Evolutionary conservation across 2,113 vertebrate species (phyloP).

Genomic region (Nothoprocta pentlandii): DNA sequence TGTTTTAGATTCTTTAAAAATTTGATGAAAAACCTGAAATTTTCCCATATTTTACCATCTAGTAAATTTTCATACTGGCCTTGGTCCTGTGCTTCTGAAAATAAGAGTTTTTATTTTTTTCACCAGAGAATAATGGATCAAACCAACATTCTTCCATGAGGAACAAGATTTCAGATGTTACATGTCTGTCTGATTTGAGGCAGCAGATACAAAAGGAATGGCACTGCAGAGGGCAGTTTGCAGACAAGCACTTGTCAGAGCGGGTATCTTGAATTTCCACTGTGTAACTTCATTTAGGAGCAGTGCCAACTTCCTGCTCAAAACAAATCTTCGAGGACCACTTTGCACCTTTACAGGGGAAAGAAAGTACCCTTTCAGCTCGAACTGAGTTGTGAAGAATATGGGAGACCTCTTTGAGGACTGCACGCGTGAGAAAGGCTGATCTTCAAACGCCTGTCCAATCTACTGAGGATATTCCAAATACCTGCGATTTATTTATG

Average conservation of each 20-base stretch:
- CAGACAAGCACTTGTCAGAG: background rate
- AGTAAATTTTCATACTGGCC: background rate
- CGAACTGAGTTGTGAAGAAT: background rate
- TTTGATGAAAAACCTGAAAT: background rate
- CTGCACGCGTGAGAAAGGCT: background rate
- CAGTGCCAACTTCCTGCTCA: slow-evolving; percentile 40
- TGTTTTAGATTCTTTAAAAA: background rate
- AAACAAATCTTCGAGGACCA: slow-evolving; percentile 43
- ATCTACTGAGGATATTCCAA: background rate
- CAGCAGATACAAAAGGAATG: background rate
- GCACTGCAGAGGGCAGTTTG: background rate
- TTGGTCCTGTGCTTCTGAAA: background rate
- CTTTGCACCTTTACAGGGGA: background rate
- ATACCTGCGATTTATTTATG: background rate
- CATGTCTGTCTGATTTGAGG: background rate
- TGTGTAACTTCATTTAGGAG: background rate
- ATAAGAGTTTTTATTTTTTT: background rate
- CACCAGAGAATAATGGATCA: background rate
- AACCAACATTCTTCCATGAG: background rate
- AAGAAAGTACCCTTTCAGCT: background rate
- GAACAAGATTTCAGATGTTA: background rate
- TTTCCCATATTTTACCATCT: background rate
- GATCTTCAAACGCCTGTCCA: background rate
- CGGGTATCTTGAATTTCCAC: slow-evolving; percentile 13
- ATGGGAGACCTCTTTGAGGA: background rate